Evolutionary conservation across 2,113 vertebrate species (phyloP).

Genomic region (Rhabdornis inornatus): DNA sequence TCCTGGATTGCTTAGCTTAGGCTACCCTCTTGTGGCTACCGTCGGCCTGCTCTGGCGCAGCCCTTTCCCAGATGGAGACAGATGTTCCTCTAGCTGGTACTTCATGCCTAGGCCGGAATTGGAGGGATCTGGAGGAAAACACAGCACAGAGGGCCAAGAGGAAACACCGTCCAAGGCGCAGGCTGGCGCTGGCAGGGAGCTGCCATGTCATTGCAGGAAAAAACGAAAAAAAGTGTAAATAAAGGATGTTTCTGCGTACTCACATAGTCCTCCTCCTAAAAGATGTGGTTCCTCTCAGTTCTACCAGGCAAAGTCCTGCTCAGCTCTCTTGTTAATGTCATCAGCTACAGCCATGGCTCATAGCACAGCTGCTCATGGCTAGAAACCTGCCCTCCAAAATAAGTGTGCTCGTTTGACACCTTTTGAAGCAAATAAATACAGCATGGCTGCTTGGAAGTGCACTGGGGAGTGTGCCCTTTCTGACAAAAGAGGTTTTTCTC

Average conservation of each 20-base stretch:
- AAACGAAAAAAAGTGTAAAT: neutral
- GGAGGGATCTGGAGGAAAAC: neutral
- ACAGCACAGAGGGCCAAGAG: neutral
- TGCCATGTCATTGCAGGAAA: neutral
- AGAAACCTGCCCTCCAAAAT: neutral
- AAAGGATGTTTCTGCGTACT: neutral
- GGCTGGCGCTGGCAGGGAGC: accelerated
- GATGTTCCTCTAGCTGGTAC: neutral
- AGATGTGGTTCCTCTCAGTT: neutral
- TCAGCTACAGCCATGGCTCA: accelerated
- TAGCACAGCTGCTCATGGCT: neutral
- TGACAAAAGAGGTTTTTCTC: neutral
- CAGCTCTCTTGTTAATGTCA: neutral
- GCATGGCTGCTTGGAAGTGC: neutral
- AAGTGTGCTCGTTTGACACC: neutral
- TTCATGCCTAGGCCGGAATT: neutral
- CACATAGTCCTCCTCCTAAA: neutral
- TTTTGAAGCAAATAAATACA: neutral
- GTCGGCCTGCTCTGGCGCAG: neutral
- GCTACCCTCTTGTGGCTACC: slow-evolving; percentile 61
- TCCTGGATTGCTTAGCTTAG: slow-evolving; percentile 51
- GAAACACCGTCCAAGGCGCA: accelerated
- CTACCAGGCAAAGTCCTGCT: neutral
- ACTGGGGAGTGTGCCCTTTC: neutral
- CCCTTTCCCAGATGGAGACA: neutral